Evolutionary conservation across 2,113 vertebrate genomes (phyloP).

Genomic region (Dinomys branickii): DNA sequence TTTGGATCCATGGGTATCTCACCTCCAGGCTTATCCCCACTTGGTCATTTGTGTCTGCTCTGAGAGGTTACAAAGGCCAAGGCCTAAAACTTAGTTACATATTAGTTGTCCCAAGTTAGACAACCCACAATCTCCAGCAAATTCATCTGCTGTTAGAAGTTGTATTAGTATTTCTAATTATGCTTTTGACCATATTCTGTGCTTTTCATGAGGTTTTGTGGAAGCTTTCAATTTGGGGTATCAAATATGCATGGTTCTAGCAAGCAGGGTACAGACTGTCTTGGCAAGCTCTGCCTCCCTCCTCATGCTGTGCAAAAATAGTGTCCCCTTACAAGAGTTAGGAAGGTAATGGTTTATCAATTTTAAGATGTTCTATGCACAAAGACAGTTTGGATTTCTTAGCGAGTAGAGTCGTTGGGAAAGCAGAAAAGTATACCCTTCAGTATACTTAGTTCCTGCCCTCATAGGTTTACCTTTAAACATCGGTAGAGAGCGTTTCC

Average conservation of each 20-base stretch:
- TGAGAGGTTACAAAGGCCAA: neutral
- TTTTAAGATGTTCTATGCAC: neutral
- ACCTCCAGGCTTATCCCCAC: neutral
- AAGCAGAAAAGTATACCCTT: neutral
- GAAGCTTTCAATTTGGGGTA: conserved; percentile 53
- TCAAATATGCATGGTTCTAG: neutral
- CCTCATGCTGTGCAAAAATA: neutral
- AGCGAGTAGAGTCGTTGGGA: neutral
- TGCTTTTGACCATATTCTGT: neutral
- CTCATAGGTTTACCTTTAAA: neutral
- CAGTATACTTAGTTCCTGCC: neutral
- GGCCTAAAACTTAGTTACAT: neutral
- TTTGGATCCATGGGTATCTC: neutral
- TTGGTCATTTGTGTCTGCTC: neutral
- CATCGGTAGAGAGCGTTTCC: neutral
- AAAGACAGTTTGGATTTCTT: conserved; percentile 27
- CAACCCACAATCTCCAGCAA: neutral
- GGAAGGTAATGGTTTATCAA: neutral
- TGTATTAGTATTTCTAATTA: neutral
- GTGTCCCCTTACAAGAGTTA: neutral
- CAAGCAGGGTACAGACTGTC: neutral
- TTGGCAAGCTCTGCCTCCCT: neutral
- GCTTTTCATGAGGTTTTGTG: neutral
- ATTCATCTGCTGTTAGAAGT: neutral
- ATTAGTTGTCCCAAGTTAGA: neutral